A percentile compares a stretch with the other conserved stretches of the same genome.
Evolutionary conservation across 2,797 vertebrate species (phyloP).

Genomic region (Heterohyrax brucei): DNA sequence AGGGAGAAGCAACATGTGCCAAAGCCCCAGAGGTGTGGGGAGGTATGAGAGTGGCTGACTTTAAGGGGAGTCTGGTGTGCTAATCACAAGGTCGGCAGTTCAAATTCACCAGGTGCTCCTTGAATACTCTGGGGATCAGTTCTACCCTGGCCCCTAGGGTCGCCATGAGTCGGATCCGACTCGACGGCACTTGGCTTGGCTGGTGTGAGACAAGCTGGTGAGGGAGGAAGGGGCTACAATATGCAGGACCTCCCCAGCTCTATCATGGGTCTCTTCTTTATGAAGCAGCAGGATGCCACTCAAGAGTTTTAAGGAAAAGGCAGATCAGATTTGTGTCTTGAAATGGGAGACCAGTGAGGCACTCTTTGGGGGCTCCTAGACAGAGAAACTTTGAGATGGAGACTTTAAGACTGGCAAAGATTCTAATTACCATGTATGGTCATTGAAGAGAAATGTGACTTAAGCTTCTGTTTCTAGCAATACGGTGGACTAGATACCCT

Average conservation of each 20-base stretch:
- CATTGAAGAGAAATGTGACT: conserved; percentile 24
- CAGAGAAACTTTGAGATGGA: neutral
- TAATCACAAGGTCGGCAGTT: too few relatives aligned
- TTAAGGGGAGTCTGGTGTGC: too few relatives aligned
- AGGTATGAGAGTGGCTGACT: neutral
- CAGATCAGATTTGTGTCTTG: neutral
- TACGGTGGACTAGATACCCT: neutral
- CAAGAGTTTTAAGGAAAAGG: neutral
- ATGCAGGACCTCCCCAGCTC: too few relatives aligned
- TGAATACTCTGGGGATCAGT: too few relatives aligned
- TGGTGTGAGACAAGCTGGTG: neutral
- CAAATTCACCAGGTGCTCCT: too few relatives aligned
- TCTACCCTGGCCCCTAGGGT: too few relatives aligned
- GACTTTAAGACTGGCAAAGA: neutral
- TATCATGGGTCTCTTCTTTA: neutral
- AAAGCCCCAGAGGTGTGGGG: neutral
- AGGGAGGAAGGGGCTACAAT: neutral
- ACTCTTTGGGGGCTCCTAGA: neutral
- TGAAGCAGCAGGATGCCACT: neutral
- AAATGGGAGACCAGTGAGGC: neutral
- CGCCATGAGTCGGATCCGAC: too few relatives aligned
- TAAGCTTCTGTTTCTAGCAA: conserved; percentile 43
- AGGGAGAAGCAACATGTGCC: neutral
- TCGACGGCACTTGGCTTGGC: too few relatives aligned
- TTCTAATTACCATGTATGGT: neutral